Base-by-base conservation (phyloP, 2,888 invertebrate species). In the Tipula confusa region DNA sequence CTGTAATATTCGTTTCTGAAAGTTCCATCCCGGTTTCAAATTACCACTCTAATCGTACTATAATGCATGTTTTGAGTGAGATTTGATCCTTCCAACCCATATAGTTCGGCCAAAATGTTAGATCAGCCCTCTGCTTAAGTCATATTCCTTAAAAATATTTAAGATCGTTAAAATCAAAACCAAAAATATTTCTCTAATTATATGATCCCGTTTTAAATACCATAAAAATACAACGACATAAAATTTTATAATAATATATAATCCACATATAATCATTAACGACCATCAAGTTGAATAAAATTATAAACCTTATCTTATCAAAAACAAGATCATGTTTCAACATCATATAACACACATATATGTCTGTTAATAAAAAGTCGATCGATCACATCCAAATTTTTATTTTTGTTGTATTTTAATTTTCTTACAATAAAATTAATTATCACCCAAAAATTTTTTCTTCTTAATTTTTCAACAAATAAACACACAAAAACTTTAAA, bases 311-410 rank as follows among this genome's bases (percentile, higher is more conserved):
- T 80, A 80, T 80, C 80, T 80, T 80, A 80, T 80, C 80, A 80
- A 80, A 64, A 64, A 80, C 80, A 80, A 80, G 80, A 80, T 80
- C 80, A 80, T 80, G 80, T 80, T 80, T 80, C 80, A 80, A 80
- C 31, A 80, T 80, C 64, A 80, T 31, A 29, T 80, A 80, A 80
- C 80, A 80, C 31, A 80, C 28, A 24, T 79, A 79, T 31, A 80
- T 80, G 64, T 64, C 3, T 64, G 18, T 64, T 64, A 64, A 64
- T 64, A 64, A 64, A 29, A 80, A 29, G 15, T 80, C 80, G 80
- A 80, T 80, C 80, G 80, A 80, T 80, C 80, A 80, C 29, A 80
- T 3, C n/a, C 80, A 24, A 24, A 24, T 7, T 18, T 18, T 64
- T 64, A 24, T 64, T 64, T 5, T 64, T 64, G 18, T 33, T 33